These are phyloP conservation scores for Capromys pilorides DNA, from an alignment of 2,797 vertebrate species.

Conservation along the genomic window DNA sequence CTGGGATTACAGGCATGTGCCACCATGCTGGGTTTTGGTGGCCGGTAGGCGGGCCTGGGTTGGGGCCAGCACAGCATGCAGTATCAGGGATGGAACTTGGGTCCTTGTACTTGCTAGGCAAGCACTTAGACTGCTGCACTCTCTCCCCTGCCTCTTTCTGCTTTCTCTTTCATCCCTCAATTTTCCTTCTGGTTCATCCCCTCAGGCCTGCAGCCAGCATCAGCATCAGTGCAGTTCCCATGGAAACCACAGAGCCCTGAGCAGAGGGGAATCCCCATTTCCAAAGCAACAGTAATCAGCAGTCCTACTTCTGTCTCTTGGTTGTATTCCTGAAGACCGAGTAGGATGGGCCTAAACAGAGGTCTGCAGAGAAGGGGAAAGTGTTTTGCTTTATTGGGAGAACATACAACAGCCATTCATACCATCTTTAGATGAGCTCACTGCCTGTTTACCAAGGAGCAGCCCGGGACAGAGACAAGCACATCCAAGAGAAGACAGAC, in stretches of 20 bases:
- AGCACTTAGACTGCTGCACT: no score
- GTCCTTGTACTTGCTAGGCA: no score
- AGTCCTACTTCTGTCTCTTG: conserved; percentile 22
- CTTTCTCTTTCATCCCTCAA: neutral
- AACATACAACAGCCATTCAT: neutral
- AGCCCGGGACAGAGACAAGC: neutral
- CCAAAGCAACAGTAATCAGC: conserved; percentile 65
- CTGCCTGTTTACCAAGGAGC: neutral
- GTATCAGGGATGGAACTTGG: no score
- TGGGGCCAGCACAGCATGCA: no score
- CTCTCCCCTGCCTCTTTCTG: no score
- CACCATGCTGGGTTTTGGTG: no score
- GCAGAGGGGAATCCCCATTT: conserved; percentile 16
- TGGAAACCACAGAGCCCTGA: conserved; percentile 61
- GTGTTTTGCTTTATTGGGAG: conserved; percentile 18
- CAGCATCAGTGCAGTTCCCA: conserved; percentile 65
- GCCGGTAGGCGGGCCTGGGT: no score
- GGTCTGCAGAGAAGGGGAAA: neutral
- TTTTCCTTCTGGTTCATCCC: conserved; percentile 23
- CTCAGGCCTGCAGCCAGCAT: conserved; percentile 11
- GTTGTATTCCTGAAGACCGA: neutral
- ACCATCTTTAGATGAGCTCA: neutral
- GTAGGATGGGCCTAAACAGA: conserved; percentile 54
- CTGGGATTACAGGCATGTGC: no score
- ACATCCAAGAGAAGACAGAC: neutral